These are phyloP conservation scores for Hydrozoanthus gracilis DNA, from an alignment of 92 coral and sea anemone genomes.

Conservation along the genomic window DNA sequence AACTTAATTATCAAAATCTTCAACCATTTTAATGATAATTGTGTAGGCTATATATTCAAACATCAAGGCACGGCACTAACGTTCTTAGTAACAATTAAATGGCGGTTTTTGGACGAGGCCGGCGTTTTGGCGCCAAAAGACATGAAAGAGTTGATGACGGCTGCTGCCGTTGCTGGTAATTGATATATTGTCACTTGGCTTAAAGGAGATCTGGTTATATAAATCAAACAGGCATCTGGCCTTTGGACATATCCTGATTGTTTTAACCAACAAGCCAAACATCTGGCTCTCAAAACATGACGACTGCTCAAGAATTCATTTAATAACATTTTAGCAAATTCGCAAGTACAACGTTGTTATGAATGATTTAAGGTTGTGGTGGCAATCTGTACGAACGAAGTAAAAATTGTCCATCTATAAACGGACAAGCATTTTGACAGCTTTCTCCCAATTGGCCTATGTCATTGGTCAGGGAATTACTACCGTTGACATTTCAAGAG, in stretches of 20 bases:
- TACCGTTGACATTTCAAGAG: constrained; percentile 62
- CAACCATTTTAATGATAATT: background rate
- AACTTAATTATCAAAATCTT: constrained; percentile 1
- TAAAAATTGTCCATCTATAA: constrained; percentile 41
- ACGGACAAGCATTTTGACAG: constrained; percentile 57
- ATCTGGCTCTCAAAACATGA: constrained; percentile 48
- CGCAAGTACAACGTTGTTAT: background rate
- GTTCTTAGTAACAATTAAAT: background rate
- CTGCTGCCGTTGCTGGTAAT: constrained; percentile 67
- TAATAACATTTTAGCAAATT: constrained; percentile 16
- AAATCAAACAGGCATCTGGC: constrained; percentile 54
- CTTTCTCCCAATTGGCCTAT: constrained; percentile 30
- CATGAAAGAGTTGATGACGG: constrained; percentile 50
- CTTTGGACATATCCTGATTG: constrained; percentile 46
- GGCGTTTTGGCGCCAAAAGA: constrained; percentile 55
- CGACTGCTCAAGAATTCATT: constrained; percentile 35
- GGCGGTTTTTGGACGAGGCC: background rate
- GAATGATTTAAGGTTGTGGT: background rate
- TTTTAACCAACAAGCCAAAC: constrained; percentile 40
- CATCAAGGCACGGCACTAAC: background rate
- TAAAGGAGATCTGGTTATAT: constrained; percentile 51
- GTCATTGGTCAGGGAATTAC: constrained; percentile 59
- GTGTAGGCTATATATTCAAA: background rate
- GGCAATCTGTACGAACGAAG: background rate
- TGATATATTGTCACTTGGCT: constrained; percentile 64